Base-by-base conservation (phyloP, 2,113 vertebrate genomes). In the Azemiops feae region DNA sequence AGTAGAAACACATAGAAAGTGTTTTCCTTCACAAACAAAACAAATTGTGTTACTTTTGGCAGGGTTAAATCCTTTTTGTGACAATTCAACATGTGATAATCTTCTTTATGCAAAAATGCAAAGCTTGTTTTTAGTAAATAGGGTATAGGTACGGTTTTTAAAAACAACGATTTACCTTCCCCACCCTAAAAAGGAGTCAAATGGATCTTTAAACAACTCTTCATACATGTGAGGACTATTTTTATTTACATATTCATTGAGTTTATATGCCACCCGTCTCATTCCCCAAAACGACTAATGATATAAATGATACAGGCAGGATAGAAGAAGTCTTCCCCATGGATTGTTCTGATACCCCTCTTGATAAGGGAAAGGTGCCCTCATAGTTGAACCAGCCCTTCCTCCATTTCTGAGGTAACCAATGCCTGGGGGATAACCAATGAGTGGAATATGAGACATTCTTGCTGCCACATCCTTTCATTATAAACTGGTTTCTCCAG, bases 11-110 rank as follows among this genome's bases (percentile, higher is more conserved):
- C 39, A 93, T 43, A 69, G 89, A 92, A 52, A 14, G 69, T 87
- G 92, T 90, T 60, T 95, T 85, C 93, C 27, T 52, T 87, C 90
- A 10, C 85, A 96, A 94, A 95, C 89, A 96, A 96, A 95, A 91
- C 90, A 93, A 94, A 91, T 45, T 23, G 27, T 47, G 64, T 86
- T 94, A 89, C 81, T 90, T 50, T 81, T n/a, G 2, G 3, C 92
- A 93, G 81, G 50, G 30, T 69, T 25, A 69, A 2, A 20, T 60
- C 81, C 0, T 81, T 91, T 92, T 95, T 23, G 25, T 34, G 45
- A 52, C 87, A 52, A 87, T 69, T 69, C 45, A 64, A 23, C 39
- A n/a, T n/a, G n/a, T 39, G n/a, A 8, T 64, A 14, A 16, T 92
- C 45, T 64, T 50, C 55, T 22, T 60, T 27, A 58, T 14, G 27